Evolutionary conservation across 2,888 invertebrate genomes (phyloP).

Genomic region (Gastrophysa polygoni): DNA sequence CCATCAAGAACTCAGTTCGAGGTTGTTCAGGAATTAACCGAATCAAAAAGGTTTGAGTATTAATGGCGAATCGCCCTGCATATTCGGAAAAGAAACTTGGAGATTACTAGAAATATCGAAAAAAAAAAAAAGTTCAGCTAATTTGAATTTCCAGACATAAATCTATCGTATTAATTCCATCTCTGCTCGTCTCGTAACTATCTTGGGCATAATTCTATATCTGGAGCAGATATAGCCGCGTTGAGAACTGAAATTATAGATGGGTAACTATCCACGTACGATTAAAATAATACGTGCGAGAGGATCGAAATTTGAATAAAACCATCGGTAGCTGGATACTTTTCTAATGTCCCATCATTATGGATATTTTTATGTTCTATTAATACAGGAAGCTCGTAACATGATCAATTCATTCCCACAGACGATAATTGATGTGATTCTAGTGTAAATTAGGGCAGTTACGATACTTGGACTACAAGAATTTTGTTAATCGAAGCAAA

Average conservation of each 20-base stretch:
- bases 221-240: background rate
- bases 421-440: slow-evolving; percentile 7
- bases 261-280: slow-evolving; percentile 1
- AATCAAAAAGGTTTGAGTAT: too few species aligned
- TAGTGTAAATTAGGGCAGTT: background rate
- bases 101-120: too few species aligned
- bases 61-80: too few species aligned
- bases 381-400: slow-evolving; percentile 30
- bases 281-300: slow-evolving; percentile 18
- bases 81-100: too few species aligned
- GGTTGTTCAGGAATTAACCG: too few species aligned
- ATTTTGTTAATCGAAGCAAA: too few species aligned
- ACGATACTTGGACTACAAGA: too few species aligned
- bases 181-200: background rate
- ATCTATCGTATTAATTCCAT: background rate
- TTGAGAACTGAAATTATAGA: slow-evolving; percentile 10
- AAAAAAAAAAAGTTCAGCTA: too few species aligned
- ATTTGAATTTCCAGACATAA: background rate
- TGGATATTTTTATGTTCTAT: slow-evolving; percentile 25
- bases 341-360: slow-evolving; percentile 31
- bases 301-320: slow-evolving; percentile 8
- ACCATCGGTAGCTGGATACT: slow-evolving; percentile 31
- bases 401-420: slow-evolving; percentile 7
- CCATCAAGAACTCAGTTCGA: too few species aligned
- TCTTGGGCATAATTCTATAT: background rate